phyloP scores from a whole-genome alignment of 2,113 vertebrate species.

The Acrocephalus arundinaceus region DNA sequence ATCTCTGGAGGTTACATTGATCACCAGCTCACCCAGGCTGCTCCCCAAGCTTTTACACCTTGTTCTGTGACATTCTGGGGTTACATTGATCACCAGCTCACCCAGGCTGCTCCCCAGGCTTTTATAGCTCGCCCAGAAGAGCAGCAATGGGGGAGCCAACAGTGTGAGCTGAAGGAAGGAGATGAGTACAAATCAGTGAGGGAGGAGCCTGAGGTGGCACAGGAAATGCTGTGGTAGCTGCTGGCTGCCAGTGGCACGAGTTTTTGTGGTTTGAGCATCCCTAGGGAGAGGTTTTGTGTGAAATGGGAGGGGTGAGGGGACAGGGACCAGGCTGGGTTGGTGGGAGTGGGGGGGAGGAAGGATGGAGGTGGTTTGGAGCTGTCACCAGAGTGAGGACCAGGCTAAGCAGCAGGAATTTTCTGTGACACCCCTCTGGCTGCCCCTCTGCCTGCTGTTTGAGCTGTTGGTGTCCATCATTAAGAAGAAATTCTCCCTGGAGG shows the following conservation, averaged over 20 bases:
- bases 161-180: neutral
- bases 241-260: rapidly evolving
- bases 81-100: too few species aligned
- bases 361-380: neutral
- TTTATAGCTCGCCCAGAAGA: neutral
- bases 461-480: neutral
- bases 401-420: neutral
- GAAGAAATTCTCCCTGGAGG: neutral
- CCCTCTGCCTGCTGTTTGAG: rapidly evolving
- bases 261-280: neutral
- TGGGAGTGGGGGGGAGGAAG: neutral
- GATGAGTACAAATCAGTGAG: rapidly evolving
- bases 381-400: neutral
- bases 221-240: neutral
- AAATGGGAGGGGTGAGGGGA: neutral
- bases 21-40: too few species aligned
- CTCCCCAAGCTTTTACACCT: too few species aligned
- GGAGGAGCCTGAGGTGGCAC: neutral
- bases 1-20: too few species aligned
- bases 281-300: neutral
- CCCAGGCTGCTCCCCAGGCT: too few species aligned
- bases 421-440: neutral
- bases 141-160: neutral
- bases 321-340: neutral
- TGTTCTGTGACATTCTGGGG: too few species aligned